These are phyloP conservation scores for Periphyllus acericola DNA, from an alignment of 2,888 invertebrate species.

Conservation along the genomic window DNA sequence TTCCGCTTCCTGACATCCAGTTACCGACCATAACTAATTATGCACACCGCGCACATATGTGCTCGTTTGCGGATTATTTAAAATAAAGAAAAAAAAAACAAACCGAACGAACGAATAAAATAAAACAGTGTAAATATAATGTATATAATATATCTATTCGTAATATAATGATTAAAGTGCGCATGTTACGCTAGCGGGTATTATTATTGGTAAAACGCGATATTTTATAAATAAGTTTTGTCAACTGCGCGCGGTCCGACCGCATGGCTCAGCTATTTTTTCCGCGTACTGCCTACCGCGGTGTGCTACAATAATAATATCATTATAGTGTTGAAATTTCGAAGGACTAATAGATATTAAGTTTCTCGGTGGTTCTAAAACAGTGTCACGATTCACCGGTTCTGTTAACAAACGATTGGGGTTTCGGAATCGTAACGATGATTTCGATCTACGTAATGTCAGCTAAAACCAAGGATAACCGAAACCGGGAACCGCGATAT, in stretches of 20 bases:
- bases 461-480: neutral
- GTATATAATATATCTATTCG: too few species aligned
- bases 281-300: neutral
- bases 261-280: neutral
- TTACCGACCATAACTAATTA: constrained; percentile 54
- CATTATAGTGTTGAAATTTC: neutral
- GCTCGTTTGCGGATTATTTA: constrained; percentile 44
- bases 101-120: neutral
- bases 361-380: neutral
- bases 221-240: neutral
- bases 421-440: constrained; percentile 22
- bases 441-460: neutral
- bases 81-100: neutral
- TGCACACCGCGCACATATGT: neutral
- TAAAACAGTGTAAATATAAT: neutral
- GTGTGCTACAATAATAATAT: too few species aligned
- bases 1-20: constrained; percentile 61
- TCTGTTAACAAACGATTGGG: constrained; percentile 3
- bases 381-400: neutral
- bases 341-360: constrained; percentile 27
- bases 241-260: neutral
- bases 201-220: neutral
- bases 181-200: too few species aligned
- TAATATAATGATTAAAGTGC: neutral
- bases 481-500: neutral